Evolutionary conservation across 2,113 vertebrate genomes (phyloP).

Genomic region (Siniperca knerii): DNA sequence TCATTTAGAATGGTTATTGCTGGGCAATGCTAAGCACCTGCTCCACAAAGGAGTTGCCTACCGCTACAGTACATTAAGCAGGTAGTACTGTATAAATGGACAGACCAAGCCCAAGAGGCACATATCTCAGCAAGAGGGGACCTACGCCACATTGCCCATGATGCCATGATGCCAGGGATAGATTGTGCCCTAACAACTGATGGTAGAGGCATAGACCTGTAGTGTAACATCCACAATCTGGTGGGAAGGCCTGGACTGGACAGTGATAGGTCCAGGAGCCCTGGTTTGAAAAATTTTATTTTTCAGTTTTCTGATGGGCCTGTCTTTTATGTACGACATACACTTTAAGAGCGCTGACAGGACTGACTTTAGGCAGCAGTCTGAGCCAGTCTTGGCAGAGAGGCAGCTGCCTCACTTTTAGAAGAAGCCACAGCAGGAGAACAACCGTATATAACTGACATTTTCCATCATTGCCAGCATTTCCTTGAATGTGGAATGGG

Average conservation of each 20-base stretch:
- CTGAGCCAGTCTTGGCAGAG: not conserved
- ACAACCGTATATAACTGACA: too few relatives aligned
- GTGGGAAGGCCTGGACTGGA: not conserved
- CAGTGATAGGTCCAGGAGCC: not conserved
- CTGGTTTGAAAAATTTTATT: not conserved
- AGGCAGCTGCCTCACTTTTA: not conserved
- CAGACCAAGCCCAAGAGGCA: constrained; percentile 4
- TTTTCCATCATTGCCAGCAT: not conserved
- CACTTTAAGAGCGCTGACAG: not conserved
- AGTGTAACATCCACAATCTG: not conserved
- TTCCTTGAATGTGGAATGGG: not conserved
- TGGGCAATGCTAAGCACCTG: constrained; percentile 17
- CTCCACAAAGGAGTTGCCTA: constrained; percentile 18
- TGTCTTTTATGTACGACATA: not conserved
- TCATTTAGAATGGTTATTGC: constrained; percentile 39
- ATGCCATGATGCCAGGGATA: not conserved
- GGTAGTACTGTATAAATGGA: constrained; percentile 18
- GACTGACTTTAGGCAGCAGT: not conserved
- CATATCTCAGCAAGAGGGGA: not conserved
- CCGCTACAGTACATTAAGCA: constrained; percentile 12
- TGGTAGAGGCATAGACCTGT: not conserved
- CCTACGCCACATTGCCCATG: not conserved
- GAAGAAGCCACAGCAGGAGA: not conserved
- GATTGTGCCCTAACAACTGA: not conserved
- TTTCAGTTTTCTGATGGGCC: not conserved